These are phyloP conservation scores for Axis porcinus DNA, from an alignment of 2,113 vertebrate genomes.

Conservation along the genomic window DNA sequence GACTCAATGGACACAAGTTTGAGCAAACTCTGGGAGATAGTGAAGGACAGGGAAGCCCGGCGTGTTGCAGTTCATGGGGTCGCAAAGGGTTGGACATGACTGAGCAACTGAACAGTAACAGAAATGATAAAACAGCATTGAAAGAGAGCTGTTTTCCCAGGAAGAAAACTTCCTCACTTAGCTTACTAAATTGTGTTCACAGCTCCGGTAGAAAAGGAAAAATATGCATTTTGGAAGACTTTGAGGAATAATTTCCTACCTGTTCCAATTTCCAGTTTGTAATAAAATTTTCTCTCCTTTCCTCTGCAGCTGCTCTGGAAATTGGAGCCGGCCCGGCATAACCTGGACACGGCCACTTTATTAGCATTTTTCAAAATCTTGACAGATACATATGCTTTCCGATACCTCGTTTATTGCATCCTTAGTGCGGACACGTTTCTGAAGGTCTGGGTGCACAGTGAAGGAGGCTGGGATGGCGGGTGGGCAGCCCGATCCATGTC, in stretches of 20 bases:
- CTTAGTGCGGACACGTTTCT: background rate
- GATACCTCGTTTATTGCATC: background rate
- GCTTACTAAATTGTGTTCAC: background rate
- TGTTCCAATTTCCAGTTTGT: background rate
- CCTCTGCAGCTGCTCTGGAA: background rate
- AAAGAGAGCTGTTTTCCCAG: background rate
- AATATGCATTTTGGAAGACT: background rate
- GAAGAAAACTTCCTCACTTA: background rate
- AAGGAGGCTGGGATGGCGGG: background rate
- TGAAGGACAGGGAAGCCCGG: background rate
- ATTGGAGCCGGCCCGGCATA: fast-evolving
- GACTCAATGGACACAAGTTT: background rate
- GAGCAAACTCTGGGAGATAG: background rate
- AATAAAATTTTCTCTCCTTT: background rate
- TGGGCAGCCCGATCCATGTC: fast-evolving
- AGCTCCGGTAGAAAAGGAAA: background rate
- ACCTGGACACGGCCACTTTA: fast-evolving
- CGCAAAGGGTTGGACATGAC: fast-evolving
- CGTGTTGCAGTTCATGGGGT: fast-evolving
- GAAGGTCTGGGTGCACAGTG: fast-evolving
- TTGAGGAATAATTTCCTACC: too few relatives aligned
- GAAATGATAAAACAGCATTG: background rate
- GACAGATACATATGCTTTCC: background rate
- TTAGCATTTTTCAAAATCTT: background rate
- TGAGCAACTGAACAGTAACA: background rate